phyloP scores from a whole-genome alignment of 2,113 vertebrate genomes.

The Oncorhynchus keta region DNA sequence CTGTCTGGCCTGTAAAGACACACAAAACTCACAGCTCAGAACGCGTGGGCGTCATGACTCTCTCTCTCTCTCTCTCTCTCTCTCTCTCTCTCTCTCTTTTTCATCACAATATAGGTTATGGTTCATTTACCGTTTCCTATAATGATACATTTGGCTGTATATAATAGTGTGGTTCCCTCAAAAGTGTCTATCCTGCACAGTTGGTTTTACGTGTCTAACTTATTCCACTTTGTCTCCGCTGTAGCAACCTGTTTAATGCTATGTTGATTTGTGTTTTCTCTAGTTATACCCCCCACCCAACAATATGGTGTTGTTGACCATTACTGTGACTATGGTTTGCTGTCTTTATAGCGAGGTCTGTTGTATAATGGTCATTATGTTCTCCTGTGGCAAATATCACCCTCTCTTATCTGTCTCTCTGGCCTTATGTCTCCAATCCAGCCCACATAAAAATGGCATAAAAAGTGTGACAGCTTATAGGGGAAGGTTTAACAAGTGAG shows the following conservation, averaged over 20 bases:
- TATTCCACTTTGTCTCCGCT: too few species aligned
- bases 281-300: too few species aligned
- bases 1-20: conserved; percentile 61
- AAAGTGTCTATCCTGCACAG: too few species aligned
- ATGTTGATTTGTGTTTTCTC: neutral
- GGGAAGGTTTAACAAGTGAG: conserved; percentile 47
- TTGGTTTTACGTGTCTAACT: too few species aligned
- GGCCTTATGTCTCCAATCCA: conserved; percentile 42
- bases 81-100: conserved; percentile 3
- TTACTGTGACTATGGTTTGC: neutral
- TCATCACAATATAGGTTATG: too few species aligned
- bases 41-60: neutral
- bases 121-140: too few species aligned
- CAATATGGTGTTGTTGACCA: neutral
- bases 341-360: conserved; percentile 19
- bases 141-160: too few species aligned
- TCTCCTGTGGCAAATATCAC: conserved; percentile 26
- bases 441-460: conserved; percentile 47
- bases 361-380: conserved; percentile 21
- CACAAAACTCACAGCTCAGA: conserved; percentile 46
- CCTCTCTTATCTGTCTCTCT: conserved; percentile 56
- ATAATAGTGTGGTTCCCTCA: too few species aligned
- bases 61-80: conserved; percentile 20
- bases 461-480: conserved; percentile 57
- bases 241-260: neutral